A percentile compares a stretch with the other conserved stretches of the same genome.
phyloP scores from a whole-genome alignment of 2,888 invertebrate genomes.

The Nasonovia ribisnigri region DNA sequence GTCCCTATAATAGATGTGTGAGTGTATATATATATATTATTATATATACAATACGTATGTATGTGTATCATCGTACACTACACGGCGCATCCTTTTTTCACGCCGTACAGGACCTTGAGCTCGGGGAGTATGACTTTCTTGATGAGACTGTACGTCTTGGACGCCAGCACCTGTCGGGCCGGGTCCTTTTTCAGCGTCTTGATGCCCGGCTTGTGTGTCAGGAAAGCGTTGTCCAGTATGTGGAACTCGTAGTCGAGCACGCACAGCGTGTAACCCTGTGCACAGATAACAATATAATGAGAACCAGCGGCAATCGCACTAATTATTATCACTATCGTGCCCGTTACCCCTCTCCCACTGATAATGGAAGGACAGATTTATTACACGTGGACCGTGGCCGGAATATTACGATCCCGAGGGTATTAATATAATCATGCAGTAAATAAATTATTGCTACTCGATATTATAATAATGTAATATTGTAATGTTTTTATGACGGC shows the following conservation, averaged over 20 bases:
- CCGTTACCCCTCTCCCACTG: not conserved
- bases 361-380: not conserved
- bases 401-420: not conserved
- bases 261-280: slow-evolving; percentile 89
- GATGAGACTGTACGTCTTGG: slow-evolving; percentile 83
- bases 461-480: not conserved
- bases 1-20: not conserved
- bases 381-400: not conserved
- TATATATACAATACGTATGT: not conserved
- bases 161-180: slow-evolving; percentile 81
- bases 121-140: slow-evolving; percentile 86
- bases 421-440: not conserved
- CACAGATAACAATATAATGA: slow-evolving; percentile 67
- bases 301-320: not conserved
- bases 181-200: slow-evolving; percentile 85
- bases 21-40: not conserved
- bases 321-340: no score
- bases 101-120: slow-evolving; percentile 86
- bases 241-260: slow-evolving; percentile 93
- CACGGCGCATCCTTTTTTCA: slow-evolving; percentile 83
- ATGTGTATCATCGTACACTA: not conserved
- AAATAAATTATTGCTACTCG: not conserved
- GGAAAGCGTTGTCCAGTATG: slow-evolving; percentile 92
- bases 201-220: slow-evolving; percentile 92
- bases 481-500: not conserved